Evolutionary conservation across 1,140 invertebrate species (phyloP), one percentile per base, ranked within the genome.

Genomic region (Apis laboriosa): DNA sequence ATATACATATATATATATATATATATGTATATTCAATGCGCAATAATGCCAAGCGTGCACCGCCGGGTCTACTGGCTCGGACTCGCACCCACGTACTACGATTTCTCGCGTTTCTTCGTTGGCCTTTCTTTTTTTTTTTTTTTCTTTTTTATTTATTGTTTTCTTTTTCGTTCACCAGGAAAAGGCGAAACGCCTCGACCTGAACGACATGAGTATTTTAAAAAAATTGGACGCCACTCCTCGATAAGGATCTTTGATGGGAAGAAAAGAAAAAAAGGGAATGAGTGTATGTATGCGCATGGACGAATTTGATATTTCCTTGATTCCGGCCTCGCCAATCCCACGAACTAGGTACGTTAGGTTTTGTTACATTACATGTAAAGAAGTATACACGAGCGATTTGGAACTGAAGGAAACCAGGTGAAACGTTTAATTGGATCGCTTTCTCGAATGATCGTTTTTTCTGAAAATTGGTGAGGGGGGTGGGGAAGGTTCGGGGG

Each of bases 41-140:
- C 84, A 88, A 88, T 79, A 92, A 90, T 91, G 87, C 85, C 83
- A 91, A 92, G 90, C 91, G 91, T 92, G 90, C 92, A 91, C 90
- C 87, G 87, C 81, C 80, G 80, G 84, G 64, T 83, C 81, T 85
- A 87, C 71, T 83, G 83, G 79, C 85, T 73, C 81, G 85, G 85
- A 82, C 86, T 88, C 88, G 83, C 88, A 83, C 83, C 68, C 88
- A 88, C 87, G 82, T 80, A 85, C 55, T 76, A 77, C 60, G 76
- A 79, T 79, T 75, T 77, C 81, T 83, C 81, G 34, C 34, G 76
- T 79, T 79, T 73, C 73, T 76, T 68, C 73, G 61, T 75, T 34
- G 70, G 68, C 60, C 21, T 66, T 76, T 75, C 53, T 79, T 58
- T n/a, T n/a, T n/a, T 63, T 79, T 55, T 28, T 21, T 56, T 55